Evolutionary conservation across 2,113 vertebrate genomes (phyloP).

Genomic region (Passer montanus): DNA sequence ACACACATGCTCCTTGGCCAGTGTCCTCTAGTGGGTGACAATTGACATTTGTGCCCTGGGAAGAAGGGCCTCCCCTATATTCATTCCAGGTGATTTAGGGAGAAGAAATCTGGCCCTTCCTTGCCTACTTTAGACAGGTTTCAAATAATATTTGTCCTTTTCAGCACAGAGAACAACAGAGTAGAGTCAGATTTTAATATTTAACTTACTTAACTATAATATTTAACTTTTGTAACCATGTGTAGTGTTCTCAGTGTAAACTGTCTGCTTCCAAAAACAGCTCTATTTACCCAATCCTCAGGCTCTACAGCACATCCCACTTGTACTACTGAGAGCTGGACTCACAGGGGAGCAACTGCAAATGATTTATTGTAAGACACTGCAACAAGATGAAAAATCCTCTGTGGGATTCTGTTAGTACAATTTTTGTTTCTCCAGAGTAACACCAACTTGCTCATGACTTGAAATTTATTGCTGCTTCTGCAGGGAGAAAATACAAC

Average conservation of each 20-base stretch:
- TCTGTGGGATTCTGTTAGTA: neutral
- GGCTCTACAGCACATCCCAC: neutral
- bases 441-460: neutral
- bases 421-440: neutral
- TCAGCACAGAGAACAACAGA: neutral
- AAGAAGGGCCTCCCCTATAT: neutral
- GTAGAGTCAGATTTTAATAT: neutral
- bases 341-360: neutral
- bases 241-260: neutral
- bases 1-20: accelerated
- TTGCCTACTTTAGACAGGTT: neutral
- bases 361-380: neutral
- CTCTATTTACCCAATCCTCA: neutral
- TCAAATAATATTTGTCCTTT: neutral
- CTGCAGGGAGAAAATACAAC: neutral
- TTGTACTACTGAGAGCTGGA: neutral
- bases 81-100: neutral
- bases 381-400: neutral
- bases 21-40: neutral
- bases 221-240: neutral
- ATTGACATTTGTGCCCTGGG: neutral
- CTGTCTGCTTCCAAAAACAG: neutral
- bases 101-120: neutral
- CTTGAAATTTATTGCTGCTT: neutral
- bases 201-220: neutral